Conservation (phyloP, 2,888 invertebrate species). For the Monochamus alternatus region DNA sequence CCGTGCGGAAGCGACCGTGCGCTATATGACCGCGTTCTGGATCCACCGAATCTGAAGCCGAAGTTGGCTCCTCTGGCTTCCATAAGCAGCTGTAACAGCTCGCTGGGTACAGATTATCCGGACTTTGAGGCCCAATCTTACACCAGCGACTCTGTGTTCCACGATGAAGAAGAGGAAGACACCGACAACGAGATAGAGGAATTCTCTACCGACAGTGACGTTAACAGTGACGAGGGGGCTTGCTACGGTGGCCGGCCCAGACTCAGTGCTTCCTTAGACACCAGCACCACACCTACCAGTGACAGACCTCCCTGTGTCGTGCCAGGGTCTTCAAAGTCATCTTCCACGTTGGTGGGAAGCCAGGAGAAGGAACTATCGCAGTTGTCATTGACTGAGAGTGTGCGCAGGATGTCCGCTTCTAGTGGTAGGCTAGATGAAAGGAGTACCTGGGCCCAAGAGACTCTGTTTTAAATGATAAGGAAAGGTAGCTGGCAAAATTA, state of each 20-base stretch:
- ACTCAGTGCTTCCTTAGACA: slow-evolving; percentile 32
- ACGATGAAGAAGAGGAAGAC: slow-evolving; percentile 73
- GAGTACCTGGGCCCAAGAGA: slow-evolving; percentile 83
- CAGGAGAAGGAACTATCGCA: slow-evolving; percentile 57
- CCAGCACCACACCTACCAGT: slow-evolving; percentile 33
- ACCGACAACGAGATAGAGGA: slow-evolving; percentile 88
- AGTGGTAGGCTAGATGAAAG: slow-evolving; percentile 69
- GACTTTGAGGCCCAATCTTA: slow-evolving; percentile 83
- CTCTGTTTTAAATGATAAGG: slow-evolving; percentile 79
- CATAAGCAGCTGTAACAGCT: slow-evolving; percentile 84
- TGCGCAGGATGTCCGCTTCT: slow-evolving; percentile 56
- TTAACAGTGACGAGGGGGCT: slow-evolving; percentile 66
- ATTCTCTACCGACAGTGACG: slow-evolving; percentile 88
- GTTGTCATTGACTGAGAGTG: slow-evolving; percentile 65
- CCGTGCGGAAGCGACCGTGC: slow-evolving; percentile 82
- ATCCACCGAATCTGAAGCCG: slow-evolving; percentile 60
- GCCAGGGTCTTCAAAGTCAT: slow-evolving; percentile 55
- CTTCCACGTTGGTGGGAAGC: slow-evolving; percentile 58
- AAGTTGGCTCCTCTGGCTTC: slow-evolving; percentile 86
- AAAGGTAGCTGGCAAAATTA: slow-evolving; percentile 20
- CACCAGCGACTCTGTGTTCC: slow-evolving; percentile 86
- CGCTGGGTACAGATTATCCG: slow-evolving; percentile 75
- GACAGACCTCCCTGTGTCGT: slow-evolving; percentile 35
- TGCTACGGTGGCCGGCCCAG: slow-evolving; percentile 51
- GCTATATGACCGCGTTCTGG: slow-evolving; percentile 68